phyloP scores from a whole-genome alignment of 2,797 vertebrate species.

The Potorous gilbertii region DNA sequence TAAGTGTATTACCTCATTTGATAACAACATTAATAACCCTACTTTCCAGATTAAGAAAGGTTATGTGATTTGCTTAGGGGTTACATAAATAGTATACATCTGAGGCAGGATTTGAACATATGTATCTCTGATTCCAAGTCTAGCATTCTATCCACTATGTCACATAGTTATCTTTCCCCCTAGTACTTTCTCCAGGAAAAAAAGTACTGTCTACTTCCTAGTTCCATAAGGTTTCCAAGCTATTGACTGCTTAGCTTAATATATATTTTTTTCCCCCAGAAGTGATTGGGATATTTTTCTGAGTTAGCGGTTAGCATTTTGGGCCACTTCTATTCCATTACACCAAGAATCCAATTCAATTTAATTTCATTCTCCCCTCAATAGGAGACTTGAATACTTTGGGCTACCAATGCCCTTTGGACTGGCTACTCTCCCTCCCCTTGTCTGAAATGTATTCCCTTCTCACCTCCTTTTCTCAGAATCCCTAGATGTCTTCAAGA shows the following conservation, averaged over 20 bases:
- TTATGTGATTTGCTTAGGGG: not conserved
- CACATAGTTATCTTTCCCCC: not conserved
- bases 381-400: not conserved
- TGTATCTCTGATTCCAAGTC: not conserved
- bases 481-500: not conserved
- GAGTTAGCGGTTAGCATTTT: too few relatives aligned
- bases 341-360: too few relatives aligned
- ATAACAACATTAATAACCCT: not conserved
- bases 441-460: not conserved
- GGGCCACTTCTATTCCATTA: too few relatives aligned
- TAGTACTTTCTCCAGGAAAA: not conserved
- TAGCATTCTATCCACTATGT: not conserved
- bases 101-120: constrained; percentile 20
- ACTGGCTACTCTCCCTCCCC: not conserved
- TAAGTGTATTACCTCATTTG: not conserved
- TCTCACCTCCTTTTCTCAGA: not conserved
- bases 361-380: too few relatives aligned
- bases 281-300: not conserved
- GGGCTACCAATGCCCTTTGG: not conserved
- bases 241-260: not conserved
- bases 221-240: not conserved
- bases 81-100: not conserved
- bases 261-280: not conserved
- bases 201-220: not conserved
- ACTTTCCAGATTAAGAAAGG: not conserved